Evolutionary conservation across 2,113 vertebrate genomes (phyloP).

Genomic region (Coptodon bakossiorum): DNA sequence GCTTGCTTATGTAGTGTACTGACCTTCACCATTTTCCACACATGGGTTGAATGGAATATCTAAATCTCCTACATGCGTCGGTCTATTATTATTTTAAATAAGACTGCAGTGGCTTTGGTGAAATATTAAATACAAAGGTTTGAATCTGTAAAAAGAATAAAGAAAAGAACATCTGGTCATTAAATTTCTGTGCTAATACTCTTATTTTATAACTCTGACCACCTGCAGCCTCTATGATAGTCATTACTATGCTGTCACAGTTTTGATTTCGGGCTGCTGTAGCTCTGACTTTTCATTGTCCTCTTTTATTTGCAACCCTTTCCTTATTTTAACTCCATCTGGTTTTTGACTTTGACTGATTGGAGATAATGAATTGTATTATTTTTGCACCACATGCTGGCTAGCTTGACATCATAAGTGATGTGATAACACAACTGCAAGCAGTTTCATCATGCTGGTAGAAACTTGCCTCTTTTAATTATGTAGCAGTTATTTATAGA

Average conservation of each 20-base stretch:
- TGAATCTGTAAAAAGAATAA: not conserved
- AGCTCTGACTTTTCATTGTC: not conserved
- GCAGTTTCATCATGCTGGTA: not conserved
- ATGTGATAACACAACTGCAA: not conserved
- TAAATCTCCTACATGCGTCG: not conserved
- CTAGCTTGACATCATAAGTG: not conserved
- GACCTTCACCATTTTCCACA: not conserved
- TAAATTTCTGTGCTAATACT: not conserved
- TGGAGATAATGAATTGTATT: not conserved
- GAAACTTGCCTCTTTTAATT: not conserved
- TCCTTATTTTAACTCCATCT: not conserved
- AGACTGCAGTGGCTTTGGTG: not conserved
- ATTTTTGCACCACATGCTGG: not conserved
- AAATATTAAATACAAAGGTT: not conserved
- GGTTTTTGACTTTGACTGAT: not conserved
- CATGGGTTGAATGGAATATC: not conserved
- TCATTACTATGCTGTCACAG: not conserved
- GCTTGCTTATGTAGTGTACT: not conserved
- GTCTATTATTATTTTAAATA: not conserved
- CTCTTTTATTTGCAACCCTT: not conserved
- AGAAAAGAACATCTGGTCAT: not conserved
- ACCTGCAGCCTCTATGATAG: not conserved
- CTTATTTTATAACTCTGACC: not conserved
- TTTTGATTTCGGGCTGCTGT: not conserved
- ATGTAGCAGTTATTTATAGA: not conserved